Conservation (phyloP, 2,797 vertebrate species). For the Falco columbarius region DNA sequence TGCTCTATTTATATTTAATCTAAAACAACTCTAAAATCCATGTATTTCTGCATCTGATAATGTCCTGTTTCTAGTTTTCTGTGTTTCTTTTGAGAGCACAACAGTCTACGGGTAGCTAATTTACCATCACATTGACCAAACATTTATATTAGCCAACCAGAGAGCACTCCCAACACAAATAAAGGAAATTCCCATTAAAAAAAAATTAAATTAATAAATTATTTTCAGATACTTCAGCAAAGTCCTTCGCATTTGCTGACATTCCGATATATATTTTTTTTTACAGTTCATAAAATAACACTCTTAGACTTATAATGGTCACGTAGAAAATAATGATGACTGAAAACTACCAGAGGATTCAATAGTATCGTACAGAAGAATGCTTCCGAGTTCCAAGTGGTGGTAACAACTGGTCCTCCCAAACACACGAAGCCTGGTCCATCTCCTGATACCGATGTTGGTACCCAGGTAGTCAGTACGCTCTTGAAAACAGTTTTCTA, state of each 20-base stretch:
- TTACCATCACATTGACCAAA: neutral
- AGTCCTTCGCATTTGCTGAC: conserved; percentile 59
- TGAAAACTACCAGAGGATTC: conserved; percentile 36
- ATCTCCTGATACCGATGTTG: neutral
- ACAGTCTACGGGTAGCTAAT: neutral
- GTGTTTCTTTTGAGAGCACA: neutral
- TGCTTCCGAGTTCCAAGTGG: conserved; percentile 11
- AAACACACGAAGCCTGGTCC: neutral
- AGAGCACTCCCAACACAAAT: conserved; percentile 52
- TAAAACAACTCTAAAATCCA: neutral
- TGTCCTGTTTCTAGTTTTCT: neutral
- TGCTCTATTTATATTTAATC: neutral
- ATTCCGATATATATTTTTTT: conserved; percentile 18
- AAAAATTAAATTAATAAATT: conserved; percentile 79
- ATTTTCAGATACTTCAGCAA: conserved; percentile 71
- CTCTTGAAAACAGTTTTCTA: neutral
- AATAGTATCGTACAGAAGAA: conserved; percentile 25
- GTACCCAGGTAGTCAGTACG: neutral
- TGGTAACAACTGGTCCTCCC: conserved; percentile 21
- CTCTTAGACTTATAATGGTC: conserved; percentile 3
- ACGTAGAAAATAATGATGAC: conserved; percentile 61
- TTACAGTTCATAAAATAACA: conserved; percentile 71
- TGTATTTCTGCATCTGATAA: neutral
- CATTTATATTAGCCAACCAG: conserved; percentile 60
- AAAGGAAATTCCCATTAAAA: conserved; percentile 36